Percentiles rank a stretch among this genome's conserved stretches.
phyloP scores from a whole-genome alignment of 2,113 vertebrate species.

The Myxocyprinus asiaticus region DNA sequence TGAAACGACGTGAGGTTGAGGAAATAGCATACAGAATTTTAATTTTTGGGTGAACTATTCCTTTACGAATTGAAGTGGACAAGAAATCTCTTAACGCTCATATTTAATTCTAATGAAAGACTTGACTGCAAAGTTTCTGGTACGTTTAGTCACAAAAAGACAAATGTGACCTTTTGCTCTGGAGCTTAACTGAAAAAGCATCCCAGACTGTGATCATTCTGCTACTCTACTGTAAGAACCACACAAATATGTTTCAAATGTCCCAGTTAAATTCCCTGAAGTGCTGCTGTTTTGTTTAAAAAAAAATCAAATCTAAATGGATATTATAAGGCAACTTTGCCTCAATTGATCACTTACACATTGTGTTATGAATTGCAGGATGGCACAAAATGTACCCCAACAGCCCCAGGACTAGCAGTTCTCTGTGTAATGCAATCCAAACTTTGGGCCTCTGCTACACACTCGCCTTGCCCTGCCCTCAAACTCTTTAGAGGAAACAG shows the following conservation, averaged over 20 bases:
- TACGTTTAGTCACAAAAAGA: not conserved
- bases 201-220: conserved; percentile 9
- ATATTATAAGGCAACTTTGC: conserved; percentile 59
- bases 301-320: conserved; percentile 8
- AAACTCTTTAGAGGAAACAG: not conserved
- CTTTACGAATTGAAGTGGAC: not conserved
- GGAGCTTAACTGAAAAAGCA: not conserved
- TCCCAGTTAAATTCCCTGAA: conserved; percentile 22
- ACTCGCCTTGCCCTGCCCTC: not conserved
- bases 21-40: no score
- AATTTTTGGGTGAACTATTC: no score
- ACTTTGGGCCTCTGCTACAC: not conserved
- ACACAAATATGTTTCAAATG: conserved; percentile 46
- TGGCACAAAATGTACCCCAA: conserved; percentile 39
- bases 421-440: conserved; percentile 4
- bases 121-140: not conserved
- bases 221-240: not conserved
- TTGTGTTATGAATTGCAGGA: conserved; percentile 39
- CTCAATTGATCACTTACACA: conserved; percentile 63
- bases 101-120: not conserved
- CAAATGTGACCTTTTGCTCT: conserved; percentile 9
- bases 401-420: not conserved
- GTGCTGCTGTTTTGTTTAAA: conserved; percentile 16
- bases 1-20: no score
- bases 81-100: not conserved